Conservation (phyloP, 2,797 vertebrate species). For the Ambastaia sidthimunki region DNA sequence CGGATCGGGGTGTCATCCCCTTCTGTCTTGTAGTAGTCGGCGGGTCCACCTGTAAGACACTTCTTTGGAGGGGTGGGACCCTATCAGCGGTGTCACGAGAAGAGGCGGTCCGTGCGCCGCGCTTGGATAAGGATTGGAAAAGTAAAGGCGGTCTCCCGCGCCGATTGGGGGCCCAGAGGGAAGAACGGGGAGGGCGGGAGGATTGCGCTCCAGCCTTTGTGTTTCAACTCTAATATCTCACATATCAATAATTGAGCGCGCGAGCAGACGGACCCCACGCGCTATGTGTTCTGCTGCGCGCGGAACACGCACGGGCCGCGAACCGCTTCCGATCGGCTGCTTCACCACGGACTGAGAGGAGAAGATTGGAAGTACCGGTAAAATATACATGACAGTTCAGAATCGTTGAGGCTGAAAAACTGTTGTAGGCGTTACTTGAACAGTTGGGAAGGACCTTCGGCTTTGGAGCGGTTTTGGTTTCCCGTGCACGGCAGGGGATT, state of each 20-base stretch:
- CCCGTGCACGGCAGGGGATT: conserved; percentile 29
- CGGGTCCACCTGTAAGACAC: conserved; percentile 66
- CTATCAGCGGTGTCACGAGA: conserved; percentile 66
- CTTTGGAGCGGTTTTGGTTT: conserved; percentile 35
- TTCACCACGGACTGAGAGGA: conserved; percentile 66
- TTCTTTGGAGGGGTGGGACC: conserved; percentile 69
- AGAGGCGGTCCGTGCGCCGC: conserved; percentile 71
- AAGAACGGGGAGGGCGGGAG: conserved; percentile 68
- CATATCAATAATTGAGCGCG: conserved; percentile 87
- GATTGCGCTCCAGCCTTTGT: conserved; percentile 81
- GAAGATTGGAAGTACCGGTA: conserved; percentile 42
- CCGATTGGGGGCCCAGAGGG: conserved; percentile 74
- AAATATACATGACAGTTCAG: conserved; percentile 12
- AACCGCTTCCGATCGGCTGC: conserved; percentile 67
- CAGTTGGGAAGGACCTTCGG: conserved; percentile 30
- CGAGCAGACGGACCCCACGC: conserved; percentile 77
- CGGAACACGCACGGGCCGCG: conserved; percentile 78
- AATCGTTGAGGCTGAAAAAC: conserved; percentile 42
- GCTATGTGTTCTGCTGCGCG: conserved; percentile 83
- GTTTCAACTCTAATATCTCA: conserved; percentile 81
- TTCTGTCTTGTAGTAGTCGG: conserved; percentile 44
- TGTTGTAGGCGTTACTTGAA: conserved; percentile 31
- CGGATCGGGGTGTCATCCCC: conserved; percentile 37
- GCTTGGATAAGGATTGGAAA: conserved; percentile 89
- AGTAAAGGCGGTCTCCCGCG: conserved; percentile 68